phyloP scores from a whole-genome alignment of 2,113 vertebrate genomes.

The Microtus ochrogaster region DNA sequence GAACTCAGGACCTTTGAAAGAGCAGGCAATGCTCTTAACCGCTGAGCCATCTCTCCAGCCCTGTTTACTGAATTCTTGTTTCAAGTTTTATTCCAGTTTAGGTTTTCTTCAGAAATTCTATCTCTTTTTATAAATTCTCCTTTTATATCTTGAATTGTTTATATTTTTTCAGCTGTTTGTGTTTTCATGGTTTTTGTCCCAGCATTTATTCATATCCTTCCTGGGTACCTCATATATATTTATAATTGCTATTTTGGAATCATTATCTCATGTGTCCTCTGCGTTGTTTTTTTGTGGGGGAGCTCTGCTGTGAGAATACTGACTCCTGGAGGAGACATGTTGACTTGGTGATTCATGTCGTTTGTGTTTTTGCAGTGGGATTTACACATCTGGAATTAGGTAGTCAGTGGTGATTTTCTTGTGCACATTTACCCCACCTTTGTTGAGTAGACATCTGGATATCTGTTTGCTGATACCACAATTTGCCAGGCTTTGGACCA shows the following conservation, averaged over 20 bases:
- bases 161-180: background rate
- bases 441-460: background rate
- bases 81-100: background rate
- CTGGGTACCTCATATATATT: background rate
- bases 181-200: background rate
- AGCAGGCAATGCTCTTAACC: too few species aligned
- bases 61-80: background rate
- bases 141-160: background rate
- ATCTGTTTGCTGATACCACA: background rate
- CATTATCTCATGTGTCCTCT: background rate
- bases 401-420: background rate
- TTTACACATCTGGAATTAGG: background rate
- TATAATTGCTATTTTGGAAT: conserved; percentile 2
- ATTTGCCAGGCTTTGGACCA: background rate
- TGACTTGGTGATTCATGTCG: background rate
- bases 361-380: background rate
- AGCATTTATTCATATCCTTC: background rate
- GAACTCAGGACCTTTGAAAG: too few species aligned
- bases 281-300: background rate
- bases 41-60: too few species aligned
- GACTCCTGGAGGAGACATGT: background rate
- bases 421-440: background rate
- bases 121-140: background rate
- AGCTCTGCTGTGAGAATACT: background rate
- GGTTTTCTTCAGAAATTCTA: background rate